Evolutionary conservation across 2,797 vertebrate species (phyloP).

Genomic region (Enteromius unitaeniatus): DNA sequence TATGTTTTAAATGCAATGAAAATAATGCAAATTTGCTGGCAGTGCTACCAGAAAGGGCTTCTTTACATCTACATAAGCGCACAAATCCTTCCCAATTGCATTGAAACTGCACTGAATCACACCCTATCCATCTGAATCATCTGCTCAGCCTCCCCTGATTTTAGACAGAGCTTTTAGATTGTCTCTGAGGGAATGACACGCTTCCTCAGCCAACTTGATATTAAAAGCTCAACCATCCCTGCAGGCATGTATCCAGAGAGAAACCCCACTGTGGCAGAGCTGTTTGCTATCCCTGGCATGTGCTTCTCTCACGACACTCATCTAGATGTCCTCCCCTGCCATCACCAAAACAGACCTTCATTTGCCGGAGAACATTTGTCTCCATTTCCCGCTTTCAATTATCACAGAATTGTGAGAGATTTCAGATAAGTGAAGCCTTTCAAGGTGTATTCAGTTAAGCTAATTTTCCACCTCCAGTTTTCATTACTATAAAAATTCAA

Average conservation of each 20-base stretch:
- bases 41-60: neutral
- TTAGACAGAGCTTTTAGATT: slow-evolving; percentile 55
- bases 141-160: slow-evolving; percentile 31
- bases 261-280: slow-evolving; percentile 59
- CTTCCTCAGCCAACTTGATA: slow-evolving; percentile 54
- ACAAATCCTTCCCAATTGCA: slow-evolving; percentile 3
- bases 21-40: neutral
- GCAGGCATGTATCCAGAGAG: slow-evolving; percentile 60
- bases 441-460: neutral
- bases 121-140: slow-evolving; percentile 38
- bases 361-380: slow-evolving; percentile 8
- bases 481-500: neutral
- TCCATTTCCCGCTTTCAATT: slow-evolving; percentile 29
- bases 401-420: slow-evolving; percentile 13
- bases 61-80: neutral
- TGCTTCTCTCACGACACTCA: slow-evolving; percentile 56
- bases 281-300: slow-evolving; percentile 64
- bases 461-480: neutral
- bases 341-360: slow-evolving; percentile 22
- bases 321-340: slow-evolving; percentile 39
- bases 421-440: neutral
- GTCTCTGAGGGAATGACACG: slow-evolving; percentile 42
- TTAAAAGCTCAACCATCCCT: slow-evolving; percentile 59
- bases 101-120: slow-evolving; percentile 1
- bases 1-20: neutral